Evolutionary conservation across 2,888 invertebrate species (phyloP).

Genomic region (Thecophora atra): DNA sequence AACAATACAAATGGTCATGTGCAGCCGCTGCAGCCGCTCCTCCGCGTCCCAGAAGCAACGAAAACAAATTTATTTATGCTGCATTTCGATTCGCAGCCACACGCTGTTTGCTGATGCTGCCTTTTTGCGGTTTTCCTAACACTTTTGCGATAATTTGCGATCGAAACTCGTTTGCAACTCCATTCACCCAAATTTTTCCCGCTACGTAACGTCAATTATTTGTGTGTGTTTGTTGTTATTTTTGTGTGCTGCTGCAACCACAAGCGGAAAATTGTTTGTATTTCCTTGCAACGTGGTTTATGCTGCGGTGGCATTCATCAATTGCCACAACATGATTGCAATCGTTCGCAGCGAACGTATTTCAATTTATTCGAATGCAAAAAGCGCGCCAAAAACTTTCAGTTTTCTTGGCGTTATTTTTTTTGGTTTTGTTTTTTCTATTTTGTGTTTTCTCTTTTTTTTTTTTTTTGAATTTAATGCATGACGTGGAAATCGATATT

Average conservation of each 20-base stretch:
- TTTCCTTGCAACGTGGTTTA: constrained; percentile 38
- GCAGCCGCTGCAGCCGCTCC: background rate
- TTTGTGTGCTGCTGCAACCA: constrained; percentile 1
- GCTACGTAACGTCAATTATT: constrained; percentile 7
- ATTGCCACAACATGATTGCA: constrained; percentile 11
- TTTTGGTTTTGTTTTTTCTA: background rate
- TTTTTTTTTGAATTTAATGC: background rate
- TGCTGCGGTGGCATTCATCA: constrained; percentile 22
- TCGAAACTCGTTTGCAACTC: constrained; percentile 35
- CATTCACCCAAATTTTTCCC: constrained; percentile 58
- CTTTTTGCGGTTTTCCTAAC: background rate
- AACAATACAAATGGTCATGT: background rate
- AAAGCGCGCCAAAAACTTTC: constrained; percentile 34
- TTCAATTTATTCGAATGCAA: constrained; percentile 22
- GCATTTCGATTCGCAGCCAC: background rate
- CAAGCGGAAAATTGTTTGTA: constrained; percentile 17
- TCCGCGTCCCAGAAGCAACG: background rate
- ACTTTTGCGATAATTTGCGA: background rate
- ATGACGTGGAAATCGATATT: too few relatives aligned
- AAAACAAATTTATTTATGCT: background rate
- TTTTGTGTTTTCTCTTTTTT: background rate
- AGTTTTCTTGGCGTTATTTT: background rate
- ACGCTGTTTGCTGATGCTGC: too few relatives aligned
- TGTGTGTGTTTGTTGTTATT: background rate
- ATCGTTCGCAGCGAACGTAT: background rate